Base-by-base conservation (phyloP, 2,888 invertebrate genomes). In the Pheosia gnoma region DNA sequence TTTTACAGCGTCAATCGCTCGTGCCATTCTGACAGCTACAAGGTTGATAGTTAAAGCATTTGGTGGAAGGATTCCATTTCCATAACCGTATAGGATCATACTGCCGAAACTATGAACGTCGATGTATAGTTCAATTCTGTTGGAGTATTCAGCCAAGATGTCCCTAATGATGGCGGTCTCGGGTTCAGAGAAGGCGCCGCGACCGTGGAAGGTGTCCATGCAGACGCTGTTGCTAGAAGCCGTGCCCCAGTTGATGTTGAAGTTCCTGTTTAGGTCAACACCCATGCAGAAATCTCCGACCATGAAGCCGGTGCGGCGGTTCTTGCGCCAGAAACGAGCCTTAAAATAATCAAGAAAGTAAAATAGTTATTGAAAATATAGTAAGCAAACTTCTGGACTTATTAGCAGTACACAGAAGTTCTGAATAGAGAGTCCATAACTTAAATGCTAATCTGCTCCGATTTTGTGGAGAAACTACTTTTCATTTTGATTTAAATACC, bases 221-320 rank as follows among this genome's bases (percentile, higher is more conserved):
- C 97, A 97, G 1, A 90, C 94, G 59, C 78, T 82, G 67, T 57
- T 70, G 68, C 95, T 95, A 52, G 91, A 90, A 0, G 80, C 83
- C 2, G 94, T 89, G 1, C 94, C 95, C 96, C 97, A 97, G 65
- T 95, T 89, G 72, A 94, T 94, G 61, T 94, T 96, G 75, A 96
- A 97, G 87, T 97, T 97, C 9, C 97, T 91, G 84, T 97, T 97
- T 0, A 95, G 94, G 79, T 97, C 97, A 0, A 95, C 95, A 0
- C 97, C 97, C 10, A 83, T 71, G 75, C 97, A 97, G 0, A 75
- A 0, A 59, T 83, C 70, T 0, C 78, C 74, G 8, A 57, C 7
- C 39, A 79, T 61, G 60, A 82, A 82, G 38, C 85, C 85, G 5
- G 81, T 83, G 0, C 86, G 70, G 0, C 96, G 94, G 37, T 96